phyloP scores from a whole-genome alignment of 1,140 invertebrate genomes.

The Heterodera carotae region DNA sequence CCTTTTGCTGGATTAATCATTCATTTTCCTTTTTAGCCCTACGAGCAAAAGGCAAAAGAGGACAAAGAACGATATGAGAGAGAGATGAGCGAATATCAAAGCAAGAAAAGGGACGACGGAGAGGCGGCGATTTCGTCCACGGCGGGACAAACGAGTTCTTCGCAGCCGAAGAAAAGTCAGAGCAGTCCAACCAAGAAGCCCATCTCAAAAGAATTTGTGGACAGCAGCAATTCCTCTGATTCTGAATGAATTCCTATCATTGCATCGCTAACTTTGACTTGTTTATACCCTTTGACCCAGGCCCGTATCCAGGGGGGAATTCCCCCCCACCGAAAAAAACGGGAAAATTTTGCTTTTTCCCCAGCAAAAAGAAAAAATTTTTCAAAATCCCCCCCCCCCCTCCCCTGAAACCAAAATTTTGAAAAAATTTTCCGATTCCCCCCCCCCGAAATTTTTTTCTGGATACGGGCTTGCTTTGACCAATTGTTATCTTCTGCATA shows the following conservation, averaged over 20 bases:
- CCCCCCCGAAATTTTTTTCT: no score
- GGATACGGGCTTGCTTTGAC: no score
- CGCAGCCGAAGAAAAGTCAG: conserved; percentile 21
- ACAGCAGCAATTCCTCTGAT: conserved; percentile 38
- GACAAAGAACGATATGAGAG: conserved; percentile 67
- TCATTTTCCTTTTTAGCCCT: conserved; percentile 35
- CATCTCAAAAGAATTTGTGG: conserved; percentile 52
- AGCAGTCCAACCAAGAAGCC: conserved; percentile 43
- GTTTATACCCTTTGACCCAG: not conserved
- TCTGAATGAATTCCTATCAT: not conserved
- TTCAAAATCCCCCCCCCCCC: no score
- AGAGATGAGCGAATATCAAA: conserved; percentile 58
- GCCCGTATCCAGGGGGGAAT: no score
- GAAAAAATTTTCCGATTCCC: no score
- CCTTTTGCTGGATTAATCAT: not conserved
- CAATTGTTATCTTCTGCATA: no score
- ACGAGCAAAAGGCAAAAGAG: conserved; percentile 65
- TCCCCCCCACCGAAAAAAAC: no score
- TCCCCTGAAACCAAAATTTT: no score
- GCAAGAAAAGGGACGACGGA: conserved; percentile 13
- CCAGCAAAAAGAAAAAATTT: no score
- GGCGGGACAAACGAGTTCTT: not conserved
- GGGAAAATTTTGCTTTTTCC: no score
- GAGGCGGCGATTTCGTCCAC: not conserved
- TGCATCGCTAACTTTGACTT: not conserved